Evolutionary conservation across 1,140 invertebrate species (phyloP).

Genomic region (Pomacea maculata): DNA sequence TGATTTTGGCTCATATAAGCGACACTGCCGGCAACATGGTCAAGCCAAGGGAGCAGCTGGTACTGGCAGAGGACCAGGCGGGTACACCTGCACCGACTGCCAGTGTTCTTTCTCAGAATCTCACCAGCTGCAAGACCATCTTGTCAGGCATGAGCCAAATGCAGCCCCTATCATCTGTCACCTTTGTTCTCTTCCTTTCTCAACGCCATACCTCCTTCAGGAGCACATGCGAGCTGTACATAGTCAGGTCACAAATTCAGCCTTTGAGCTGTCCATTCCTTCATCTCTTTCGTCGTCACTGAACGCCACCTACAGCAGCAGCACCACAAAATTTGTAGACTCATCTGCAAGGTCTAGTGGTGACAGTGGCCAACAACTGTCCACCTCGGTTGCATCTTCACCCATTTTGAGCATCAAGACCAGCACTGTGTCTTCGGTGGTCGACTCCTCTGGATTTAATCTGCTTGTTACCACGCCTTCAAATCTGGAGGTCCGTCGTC

Average conservation of each 20-base stretch:
- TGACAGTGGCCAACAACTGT: not conserved
- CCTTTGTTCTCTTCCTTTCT: constrained; percentile 17
- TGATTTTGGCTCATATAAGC: constrained; percentile 62
- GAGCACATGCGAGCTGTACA: constrained; percentile 29
- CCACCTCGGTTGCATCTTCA: not conserved
- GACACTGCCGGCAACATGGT: constrained; percentile 57
- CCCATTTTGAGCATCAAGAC: not conserved
- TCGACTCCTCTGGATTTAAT: constrained; percentile 5
- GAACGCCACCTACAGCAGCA: not conserved
- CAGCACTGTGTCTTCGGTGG: not conserved
- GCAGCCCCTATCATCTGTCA: constrained; percentile 31
- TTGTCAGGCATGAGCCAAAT: constrained; percentile 25
- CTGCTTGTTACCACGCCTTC: constrained; percentile 27
- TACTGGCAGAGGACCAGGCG: constrained; percentile 27
- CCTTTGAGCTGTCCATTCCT: not conserved
- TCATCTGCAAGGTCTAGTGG: not conserved
- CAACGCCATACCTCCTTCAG: constrained; percentile 10
- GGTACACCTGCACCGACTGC: constrained; percentile 40
- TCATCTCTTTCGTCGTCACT: not conserved
- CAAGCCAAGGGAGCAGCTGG: constrained; percentile 18
- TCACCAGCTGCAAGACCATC: constrained; percentile 36
- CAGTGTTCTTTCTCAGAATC: constrained; percentile 39
- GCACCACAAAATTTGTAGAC: not conserved
- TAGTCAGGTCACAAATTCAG: not conserved
- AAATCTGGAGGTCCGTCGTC: constrained; percentile 26